Evolutionary conservation across 2,113 vertebrate species (phyloP).

Genomic region (Progne subis): DNA sequence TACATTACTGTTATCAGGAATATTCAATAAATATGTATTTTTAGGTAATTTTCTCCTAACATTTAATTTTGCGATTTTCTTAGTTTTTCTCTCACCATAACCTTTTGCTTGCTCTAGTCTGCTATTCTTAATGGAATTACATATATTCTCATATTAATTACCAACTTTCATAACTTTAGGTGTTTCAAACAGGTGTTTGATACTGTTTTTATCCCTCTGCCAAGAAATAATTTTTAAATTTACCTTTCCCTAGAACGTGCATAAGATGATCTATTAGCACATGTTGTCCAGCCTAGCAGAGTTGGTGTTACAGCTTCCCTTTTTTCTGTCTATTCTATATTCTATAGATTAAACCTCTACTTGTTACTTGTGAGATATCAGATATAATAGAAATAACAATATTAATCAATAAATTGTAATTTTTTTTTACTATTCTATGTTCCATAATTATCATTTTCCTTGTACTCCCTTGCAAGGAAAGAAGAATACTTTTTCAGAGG

Average conservation of each 20-base stretch:
- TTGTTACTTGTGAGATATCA: background rate
- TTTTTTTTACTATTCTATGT: background rate
- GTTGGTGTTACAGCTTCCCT: background rate
- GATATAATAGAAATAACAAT: background rate
- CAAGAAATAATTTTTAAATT: background rate
- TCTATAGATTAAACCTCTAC: background rate
- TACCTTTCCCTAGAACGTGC: accelerated
- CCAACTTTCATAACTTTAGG: background rate
- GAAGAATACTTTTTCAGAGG: background rate
- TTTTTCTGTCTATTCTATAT: background rate
- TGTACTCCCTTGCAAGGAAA: background rate
- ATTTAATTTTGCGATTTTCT: background rate
- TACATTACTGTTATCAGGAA: background rate
- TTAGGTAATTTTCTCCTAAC: background rate
- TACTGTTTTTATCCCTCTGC: background rate
- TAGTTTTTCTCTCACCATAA: background rate
- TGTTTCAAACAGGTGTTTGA: background rate
- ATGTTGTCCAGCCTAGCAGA: background rate
- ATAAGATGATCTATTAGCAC: background rate
- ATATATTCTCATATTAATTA: background rate
- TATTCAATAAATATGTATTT: background rate
- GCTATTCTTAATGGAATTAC: background rate
- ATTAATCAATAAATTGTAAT: background rate
- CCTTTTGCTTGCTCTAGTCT: background rate
- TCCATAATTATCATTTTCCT: background rate